Evolutionary conservation across 2,888 invertebrate species (phyloP), one percentile per base, ranked within the genome.

Genomic region (Synergus gifuensis): DNA sequence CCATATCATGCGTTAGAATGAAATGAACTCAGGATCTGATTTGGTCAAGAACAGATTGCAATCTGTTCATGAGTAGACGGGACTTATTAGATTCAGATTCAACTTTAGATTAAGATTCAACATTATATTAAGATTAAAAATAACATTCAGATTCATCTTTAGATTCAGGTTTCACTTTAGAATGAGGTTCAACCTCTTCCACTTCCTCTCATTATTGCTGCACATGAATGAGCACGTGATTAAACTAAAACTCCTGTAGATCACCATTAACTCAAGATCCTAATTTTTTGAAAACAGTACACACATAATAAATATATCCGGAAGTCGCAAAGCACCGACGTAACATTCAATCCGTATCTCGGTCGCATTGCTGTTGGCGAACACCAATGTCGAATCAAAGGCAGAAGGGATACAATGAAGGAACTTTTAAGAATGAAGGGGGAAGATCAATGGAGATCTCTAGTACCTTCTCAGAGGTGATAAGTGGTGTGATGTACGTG

Each of bases 401-500:
- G n/a, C 36, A 64, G 42, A n/a, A 8, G n/a, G 8, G 22, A n/a
- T 14, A 46, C 36, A 66, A 54, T 9, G 7, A 14, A 66, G n/a
- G 8, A 18, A 14, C 62, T 62, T 22, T 7, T 0, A 62, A 62
- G 5, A 62, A 62, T 22, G 22, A 60, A 46, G 7, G 7, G 14
- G 16, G 63, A 54, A 76, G n/a, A 76, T 66, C 44, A 67, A 28
- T 64, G 76, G 9, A 28, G 64, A 12, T 28, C 28, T 62, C 14
- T 79, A 82, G 87, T 92, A 92, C 92, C 92, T 92, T 92, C 89
- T 91, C 91, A 85, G 92, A 90, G 89, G 92, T 92, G 91, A 92
- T 92, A 88, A 92, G 90, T 87, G 92, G 92, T 84, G 92, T 91
- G 91, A 92, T 91, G 87, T 92, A 92, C 91, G 92, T 92, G 84